A percentile compares a stretch with the other conserved stretches of the same genome.
phyloP scores from a whole-genome alignment of 2,888 invertebrate genomes.

The Sericinus montela region DNA sequence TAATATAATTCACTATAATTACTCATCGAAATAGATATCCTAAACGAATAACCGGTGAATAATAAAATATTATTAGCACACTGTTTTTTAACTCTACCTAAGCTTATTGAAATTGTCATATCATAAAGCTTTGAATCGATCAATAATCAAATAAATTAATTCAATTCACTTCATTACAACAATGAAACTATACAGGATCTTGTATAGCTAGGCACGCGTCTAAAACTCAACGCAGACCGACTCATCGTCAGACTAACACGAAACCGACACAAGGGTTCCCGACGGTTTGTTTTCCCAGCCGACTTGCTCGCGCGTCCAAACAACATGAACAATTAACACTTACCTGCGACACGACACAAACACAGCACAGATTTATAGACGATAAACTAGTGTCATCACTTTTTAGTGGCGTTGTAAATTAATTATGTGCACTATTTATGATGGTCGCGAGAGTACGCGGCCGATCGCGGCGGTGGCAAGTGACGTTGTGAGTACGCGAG shows the following conservation, averaged over 20 bases:
- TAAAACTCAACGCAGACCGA: conserved; percentile 41
- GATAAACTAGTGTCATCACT: conserved; percentile 77
- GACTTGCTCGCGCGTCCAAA: conserved; percentile 45
- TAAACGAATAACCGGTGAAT: too few species aligned
- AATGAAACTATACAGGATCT: background rate
- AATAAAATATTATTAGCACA: too few species aligned
- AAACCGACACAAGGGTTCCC: conserved; percentile 43
- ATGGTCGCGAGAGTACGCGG: conserved; percentile 49
- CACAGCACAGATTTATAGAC: conserved; percentile 75
- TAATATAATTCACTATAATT: too few species aligned
- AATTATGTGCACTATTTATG: conserved; percentile 64
- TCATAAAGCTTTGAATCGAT: too few species aligned
- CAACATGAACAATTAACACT: conserved; percentile 74
- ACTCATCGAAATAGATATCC: too few species aligned
- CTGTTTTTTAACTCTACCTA: too few species aligned
- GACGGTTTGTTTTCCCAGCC: conserved; percentile 42
- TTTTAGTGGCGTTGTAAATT: conserved; percentile 70
- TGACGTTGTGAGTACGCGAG: conserved; percentile 38
- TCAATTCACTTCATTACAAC: too few species aligned
- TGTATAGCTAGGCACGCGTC: background rate
- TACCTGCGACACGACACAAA: conserved; percentile 75
- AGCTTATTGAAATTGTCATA: too few species aligned
- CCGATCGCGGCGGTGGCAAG: conserved; percentile 58
- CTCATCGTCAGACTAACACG: conserved; percentile 53
- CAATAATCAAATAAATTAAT: too few species aligned